Conservation (phyloP, 2,113 vertebrate genomes). For the Sardina pilchardus region DNA sequence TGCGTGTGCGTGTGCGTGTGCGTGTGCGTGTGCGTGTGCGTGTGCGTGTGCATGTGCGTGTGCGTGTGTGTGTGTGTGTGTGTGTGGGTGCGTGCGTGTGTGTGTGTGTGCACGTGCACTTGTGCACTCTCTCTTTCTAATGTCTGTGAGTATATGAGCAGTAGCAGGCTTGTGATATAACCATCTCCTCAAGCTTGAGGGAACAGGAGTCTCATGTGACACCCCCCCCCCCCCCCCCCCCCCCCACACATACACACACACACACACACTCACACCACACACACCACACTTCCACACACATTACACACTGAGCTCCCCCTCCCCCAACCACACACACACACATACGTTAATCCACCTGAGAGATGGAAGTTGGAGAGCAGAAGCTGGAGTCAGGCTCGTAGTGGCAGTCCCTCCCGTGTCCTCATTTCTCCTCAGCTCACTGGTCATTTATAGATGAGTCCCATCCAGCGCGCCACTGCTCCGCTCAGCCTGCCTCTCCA, state of each 20-base stretch:
- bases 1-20: no score
- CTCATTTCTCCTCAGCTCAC: not conserved
- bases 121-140: no score
- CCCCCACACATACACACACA: not conserved
- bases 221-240: no score
- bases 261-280: not conserved
- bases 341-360: not conserved
- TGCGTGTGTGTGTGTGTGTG: not conserved
- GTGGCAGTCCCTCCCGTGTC: not conserved
- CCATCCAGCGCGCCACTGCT: not conserved
- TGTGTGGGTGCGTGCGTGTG: not conserved
- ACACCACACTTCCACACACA: not conserved
- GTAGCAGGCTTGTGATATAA: not conserved
- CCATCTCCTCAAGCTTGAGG: not conserved
- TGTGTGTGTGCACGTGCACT: no score
- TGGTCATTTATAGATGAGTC: constrained; percentile 13
- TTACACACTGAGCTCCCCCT: not conserved
- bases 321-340: not conserved
- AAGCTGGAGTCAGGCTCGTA: not conserved
- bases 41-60: no score
- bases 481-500: not conserved
- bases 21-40: not conserved
- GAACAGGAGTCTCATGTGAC: not conserved
- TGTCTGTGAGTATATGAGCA: not conserved
- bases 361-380: not conserved